Conservation (phyloP, 2,888 invertebrate genomes). For the Chalcis sispes region DNA sequence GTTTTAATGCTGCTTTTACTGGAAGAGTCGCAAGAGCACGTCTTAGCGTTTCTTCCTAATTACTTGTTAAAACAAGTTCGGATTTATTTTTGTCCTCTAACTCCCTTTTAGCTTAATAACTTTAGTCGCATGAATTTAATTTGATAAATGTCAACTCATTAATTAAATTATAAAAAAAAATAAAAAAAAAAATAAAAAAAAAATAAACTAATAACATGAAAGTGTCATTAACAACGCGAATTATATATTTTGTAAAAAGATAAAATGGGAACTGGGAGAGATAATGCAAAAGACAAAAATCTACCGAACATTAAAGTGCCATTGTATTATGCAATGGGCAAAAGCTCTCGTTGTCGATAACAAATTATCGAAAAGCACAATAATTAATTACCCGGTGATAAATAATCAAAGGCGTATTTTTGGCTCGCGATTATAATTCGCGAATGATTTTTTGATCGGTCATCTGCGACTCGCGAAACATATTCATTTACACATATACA, state of each 20-base stretch:
- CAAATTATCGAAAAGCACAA: not conserved
- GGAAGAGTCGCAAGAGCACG: slow-evolving; percentile 17
- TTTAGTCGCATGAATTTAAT: not conserved
- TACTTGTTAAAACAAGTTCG: slow-evolving; percentile 19
- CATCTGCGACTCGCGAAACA: not conserved
- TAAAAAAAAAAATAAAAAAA: not conserved
- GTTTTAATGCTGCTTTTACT: slow-evolving; percentile 47
- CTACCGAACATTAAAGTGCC: not conserved
- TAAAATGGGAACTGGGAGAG: not conserved
- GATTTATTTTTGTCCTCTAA: slow-evolving; percentile 24
- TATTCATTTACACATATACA: no score
- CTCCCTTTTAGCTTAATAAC: slow-evolving; percentile 33
- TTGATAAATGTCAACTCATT: not conserved
- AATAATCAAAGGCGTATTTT: slow-evolving; percentile 56
- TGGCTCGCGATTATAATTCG: slow-evolving; percentile 42
- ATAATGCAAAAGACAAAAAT: not conserved
- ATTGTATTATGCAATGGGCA: not conserved
- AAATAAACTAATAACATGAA: not conserved
- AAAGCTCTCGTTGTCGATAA: not conserved
- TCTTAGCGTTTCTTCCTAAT: slow-evolving; percentile 22
- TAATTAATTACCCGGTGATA: slow-evolving; percentile 45
- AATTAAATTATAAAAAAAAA: not conserved
- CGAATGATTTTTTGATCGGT: slow-evolving; percentile 24
- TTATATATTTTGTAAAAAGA: no score
- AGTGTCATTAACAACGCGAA: not conserved